These are phyloP conservation scores for Aplysia californica DNA, from an alignment of 1,140 invertebrate species.

Conservation along the genomic window DNA sequence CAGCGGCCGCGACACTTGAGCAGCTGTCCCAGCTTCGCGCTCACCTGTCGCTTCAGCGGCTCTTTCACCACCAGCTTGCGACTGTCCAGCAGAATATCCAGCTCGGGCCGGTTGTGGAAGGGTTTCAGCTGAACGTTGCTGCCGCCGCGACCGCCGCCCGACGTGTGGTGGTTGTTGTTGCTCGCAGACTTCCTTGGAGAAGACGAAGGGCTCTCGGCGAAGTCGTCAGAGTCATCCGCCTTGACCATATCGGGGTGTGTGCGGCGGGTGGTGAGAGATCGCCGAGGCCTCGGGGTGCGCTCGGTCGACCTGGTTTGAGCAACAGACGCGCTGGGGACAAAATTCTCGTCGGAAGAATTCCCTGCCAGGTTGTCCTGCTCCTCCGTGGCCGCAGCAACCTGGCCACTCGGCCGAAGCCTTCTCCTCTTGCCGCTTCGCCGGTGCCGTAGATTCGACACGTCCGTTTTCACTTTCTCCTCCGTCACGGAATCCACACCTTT, in stretches of 20 bases:
- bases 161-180: not conserved
- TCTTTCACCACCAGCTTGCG: slow-evolving; percentile 48
- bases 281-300: not conserved
- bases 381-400: not conserved
- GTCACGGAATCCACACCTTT: too few relatives aligned
- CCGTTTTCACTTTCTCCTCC: too few relatives aligned
- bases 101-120: slow-evolving; percentile 43
- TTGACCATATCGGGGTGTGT: slow-evolving; percentile 12
- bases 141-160: not conserved
- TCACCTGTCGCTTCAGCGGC: slow-evolving; percentile 30
- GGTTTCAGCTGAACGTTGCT: slow-evolving; percentile 26
- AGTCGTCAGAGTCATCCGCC: slow-evolving; percentile 10
- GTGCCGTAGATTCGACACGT: not conserved
- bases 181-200: not conserved
- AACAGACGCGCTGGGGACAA: not conserved
- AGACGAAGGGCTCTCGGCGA: not conserved
- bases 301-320: not conserved
- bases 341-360: slow-evolving; percentile 11
- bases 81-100: slow-evolving; percentile 40
- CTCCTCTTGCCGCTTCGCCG: not conserved
- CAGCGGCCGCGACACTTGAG: slow-evolving; percentile 2
- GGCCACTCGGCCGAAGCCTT: not conserved
- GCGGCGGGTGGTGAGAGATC: not conserved
- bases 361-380: not conserved
- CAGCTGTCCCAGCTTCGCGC: not conserved